Base-by-base conservation (phyloP, 2,113 vertebrate species). In the Ceyx melanurus region DNA sequence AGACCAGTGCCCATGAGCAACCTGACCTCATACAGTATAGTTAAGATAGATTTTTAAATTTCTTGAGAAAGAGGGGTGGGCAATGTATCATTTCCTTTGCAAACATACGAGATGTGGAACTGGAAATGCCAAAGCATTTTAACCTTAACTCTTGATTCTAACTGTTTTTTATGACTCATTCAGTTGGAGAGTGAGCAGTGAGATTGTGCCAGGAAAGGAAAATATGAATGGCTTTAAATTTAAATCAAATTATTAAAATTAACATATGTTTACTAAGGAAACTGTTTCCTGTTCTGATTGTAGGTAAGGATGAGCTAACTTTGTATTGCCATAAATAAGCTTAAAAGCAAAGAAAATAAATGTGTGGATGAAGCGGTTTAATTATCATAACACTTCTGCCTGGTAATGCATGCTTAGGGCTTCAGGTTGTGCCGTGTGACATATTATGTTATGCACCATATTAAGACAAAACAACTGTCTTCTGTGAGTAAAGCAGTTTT, bases 51-150 rank as follows among this genome's bases (percentile, higher is more conserved):
- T 64, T 82, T 90, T 88, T 37, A 89, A 90, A 29, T 33, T 72
- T 54, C 45, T 46, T 65, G 25, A 73, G 50, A 89, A 72, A 86
- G 82, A 66, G 40, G 16, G 7, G 82, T 3, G 3, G 42, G 28
- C 21, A 76, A 45, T 4, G 1, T 84, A 37, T 84, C 10, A 37
- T 66, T 91, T 75, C 21, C 19, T 76, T 84, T 82, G 37, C 45
- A 77, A 88, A 68, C 20, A 10, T 26, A 29, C n/a, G 43, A 79
- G 46, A 84, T 8, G 9, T 82, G 48, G 23, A 87, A 79, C 22
- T 56, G 26, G 75, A 95, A 93, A 93, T 85, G 68, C 43, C 67
- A 80, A 92, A 87, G 62, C n/a, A 79, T 93, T 92, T 91, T 92
- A 85, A 68, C 43, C 70, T 84, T 92, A 94, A 76, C 15, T 89